Evolutionary conservation across 2,888 invertebrate genomes (phyloP), one percentile per base, ranked within the genome.

Genomic region (Mesopsocus fuscifrons): DNA sequence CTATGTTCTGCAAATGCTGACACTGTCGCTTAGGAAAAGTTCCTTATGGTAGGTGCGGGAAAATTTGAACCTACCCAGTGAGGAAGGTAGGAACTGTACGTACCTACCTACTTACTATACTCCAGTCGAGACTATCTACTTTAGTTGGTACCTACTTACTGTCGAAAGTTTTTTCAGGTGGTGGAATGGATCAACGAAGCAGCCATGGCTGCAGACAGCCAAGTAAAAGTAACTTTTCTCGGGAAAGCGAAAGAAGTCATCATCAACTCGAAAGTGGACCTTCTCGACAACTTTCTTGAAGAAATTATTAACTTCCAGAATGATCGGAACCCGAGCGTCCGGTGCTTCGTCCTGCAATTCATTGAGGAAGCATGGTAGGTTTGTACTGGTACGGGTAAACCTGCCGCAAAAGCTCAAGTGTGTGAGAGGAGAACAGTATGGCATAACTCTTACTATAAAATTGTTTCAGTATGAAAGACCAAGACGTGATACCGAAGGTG

Each of bases 291-390:
- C 50, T 95, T 89, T 59, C 62, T 97, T 48, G 85, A 87, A 45
- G 87, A 92, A 57, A 72, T 95, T 49, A 60, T 97, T 11, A 84
- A 83, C 51, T 84, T 87, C 61, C 76, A 83, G 22, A 74, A 71
- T 49, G 92, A 95, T 58, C 72, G 76, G 51, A 78, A 72, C 51
- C 68, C 74, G 23, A 89, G 92, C 51, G 81, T 97, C 2, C 78
- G 84, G 54, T 87, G 83, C 58, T 77, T 81, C 52, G 72, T 95
- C 40, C 76, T 91, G 43, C 76, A 76, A 31, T 97, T 97, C 60
- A 82, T 97, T 52, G 95, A 97, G 64, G 89, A 92, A 61, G 74
- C 88, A 48, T 89, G 94, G 94, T 94, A 67, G 63, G 65, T 57
- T 11, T 34, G 26, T 23, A 35, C 21, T 38, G n/a, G 15, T 26